Evolutionary conservation across 2,888 invertebrate genomes (phyloP).

Genomic region (Lissocephala sabroskyi): DNA sequence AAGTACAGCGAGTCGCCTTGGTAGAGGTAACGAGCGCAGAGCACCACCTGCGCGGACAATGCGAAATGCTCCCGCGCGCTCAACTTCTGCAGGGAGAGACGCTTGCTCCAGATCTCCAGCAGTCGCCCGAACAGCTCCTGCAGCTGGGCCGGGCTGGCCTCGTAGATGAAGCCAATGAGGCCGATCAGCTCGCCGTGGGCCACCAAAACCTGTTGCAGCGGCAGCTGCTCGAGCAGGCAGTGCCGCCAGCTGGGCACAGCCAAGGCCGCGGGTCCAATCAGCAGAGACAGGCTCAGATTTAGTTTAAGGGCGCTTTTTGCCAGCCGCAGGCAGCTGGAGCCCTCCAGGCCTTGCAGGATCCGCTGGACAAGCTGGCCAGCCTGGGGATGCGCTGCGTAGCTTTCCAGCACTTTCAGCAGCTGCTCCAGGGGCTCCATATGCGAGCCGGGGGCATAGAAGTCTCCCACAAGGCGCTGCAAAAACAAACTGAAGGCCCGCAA

Average conservation of each 20-base stretch:
- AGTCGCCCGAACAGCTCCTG: constrained; percentile 76
- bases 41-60: constrained; percentile 79
- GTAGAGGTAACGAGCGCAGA: constrained; percentile 74
- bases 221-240: constrained; percentile 77
- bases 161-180: constrained; percentile 77
- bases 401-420: constrained; percentile 75
- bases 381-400: constrained; percentile 38
- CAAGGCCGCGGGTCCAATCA: constrained; percentile 73
- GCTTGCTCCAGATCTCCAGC: constrained; percentile 80
- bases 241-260: constrained; percentile 78
- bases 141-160: constrained; percentile 49
- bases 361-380: constrained; percentile 58
- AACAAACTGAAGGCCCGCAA: constrained; percentile 74
- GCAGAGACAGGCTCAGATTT: constrained; percentile 70
- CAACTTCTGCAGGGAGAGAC: constrained; percentile 76
- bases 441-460: constrained; percentile 73
- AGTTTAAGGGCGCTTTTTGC: constrained; percentile 75
- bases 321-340: constrained; percentile 71
- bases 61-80: constrained; percentile 81
- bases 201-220: constrained; percentile 74
- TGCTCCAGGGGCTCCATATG: constrained; percentile 72
- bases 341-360: constrained; percentile 75
- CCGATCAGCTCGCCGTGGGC: constrained; percentile 75
- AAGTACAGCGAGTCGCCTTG: constrained; percentile 25
- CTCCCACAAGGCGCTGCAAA: constrained; percentile 77